Base-by-base conservation (phyloP, 2,797 vertebrate genomes). In the Pogoniulus pusillus region DNA sequence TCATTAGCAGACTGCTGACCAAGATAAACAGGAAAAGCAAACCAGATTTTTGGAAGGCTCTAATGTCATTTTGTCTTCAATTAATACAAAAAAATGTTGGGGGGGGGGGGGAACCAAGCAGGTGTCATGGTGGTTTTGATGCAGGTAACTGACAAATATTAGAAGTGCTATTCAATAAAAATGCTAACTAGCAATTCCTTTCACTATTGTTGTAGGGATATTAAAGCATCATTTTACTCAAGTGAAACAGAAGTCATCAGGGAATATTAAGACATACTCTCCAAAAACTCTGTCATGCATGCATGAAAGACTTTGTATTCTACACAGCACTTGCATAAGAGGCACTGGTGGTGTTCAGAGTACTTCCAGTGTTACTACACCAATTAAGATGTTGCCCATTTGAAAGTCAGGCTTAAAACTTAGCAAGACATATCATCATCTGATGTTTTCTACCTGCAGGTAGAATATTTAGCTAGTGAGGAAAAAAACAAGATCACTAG, bases 341-440 rank as follows among this genome's bases (percentile, higher is more conserved):
- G 32, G 18, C 58, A n/a, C 6, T 29, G 24, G 30, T 15, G 13
- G 1, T 23, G 10, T 9, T 4, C 18, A 55, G 26, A 54, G 16
- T 27, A 24, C 23, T 47, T 60, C 32, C 19, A 34, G 18, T 1
- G 2, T 11, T 26, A 45, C 9, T 4, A 10, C 24, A 15, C 1
- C 6, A 20, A 23, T 23, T 23, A 35, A 35, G 16, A 26, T 2
- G 14, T 4, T 6, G 27, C 64, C 59, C 18, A 39, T 64, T 29
- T 20, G 30, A 74, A 62, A 66, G 14, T 8, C 30, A 57, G 27
- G 30, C 24, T 1, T 7, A 16, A n/a, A 7, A 24, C 4, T 7
- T 3, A 9, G 2, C 1, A 3, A 73, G 9, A 39, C 5, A 17
- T 6, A 32, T 0, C 1, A 12, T 22, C 8, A 60, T 3, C 7